phyloP scores from a whole-genome alignment of 2,888 invertebrate species.

The Gastracanthus pulcherrimus region DNA sequence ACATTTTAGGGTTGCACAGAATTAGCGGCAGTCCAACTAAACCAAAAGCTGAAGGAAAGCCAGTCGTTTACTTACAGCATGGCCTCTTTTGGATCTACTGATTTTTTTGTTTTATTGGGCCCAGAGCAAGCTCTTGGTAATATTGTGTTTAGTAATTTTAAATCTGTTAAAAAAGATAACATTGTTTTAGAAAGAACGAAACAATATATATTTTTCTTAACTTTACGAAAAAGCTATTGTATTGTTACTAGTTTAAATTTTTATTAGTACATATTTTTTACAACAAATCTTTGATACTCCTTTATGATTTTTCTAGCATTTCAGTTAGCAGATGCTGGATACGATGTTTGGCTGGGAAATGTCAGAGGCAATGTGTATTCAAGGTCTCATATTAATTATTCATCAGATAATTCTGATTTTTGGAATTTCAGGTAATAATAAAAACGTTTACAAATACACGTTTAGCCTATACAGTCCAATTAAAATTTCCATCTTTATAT shows the following conservation, averaged over 20 bases:
- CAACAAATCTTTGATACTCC: neutral
- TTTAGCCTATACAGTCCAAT: no score
- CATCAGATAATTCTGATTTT: neutral
- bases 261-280: no score
- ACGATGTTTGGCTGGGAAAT: neutral
- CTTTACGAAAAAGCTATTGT: neutral
- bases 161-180: no score
- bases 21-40: conserved; percentile 61
- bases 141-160: no score
- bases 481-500: no score
- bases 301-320: neutral
- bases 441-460: no score
- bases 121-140: neutral
- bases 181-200: no score
- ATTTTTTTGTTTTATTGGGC: neutral
- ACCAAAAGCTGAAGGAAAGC: conserved; percentile 54
- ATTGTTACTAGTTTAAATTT: no score
- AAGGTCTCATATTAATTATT: neutral
- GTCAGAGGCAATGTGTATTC: neutral
- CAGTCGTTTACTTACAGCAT: conserved; percentile 67
- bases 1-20: conserved; percentile 64
- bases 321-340: neutral
- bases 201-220: neutral
- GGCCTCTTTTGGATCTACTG: conserved; percentile 59
- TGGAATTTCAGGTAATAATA: neutral